Percentiles rank a stretch among this genome's conserved stretches.
phyloP scores from a whole-genome alignment of 2,888 invertebrate genomes.

The Ectemnius lituratus region DNA sequence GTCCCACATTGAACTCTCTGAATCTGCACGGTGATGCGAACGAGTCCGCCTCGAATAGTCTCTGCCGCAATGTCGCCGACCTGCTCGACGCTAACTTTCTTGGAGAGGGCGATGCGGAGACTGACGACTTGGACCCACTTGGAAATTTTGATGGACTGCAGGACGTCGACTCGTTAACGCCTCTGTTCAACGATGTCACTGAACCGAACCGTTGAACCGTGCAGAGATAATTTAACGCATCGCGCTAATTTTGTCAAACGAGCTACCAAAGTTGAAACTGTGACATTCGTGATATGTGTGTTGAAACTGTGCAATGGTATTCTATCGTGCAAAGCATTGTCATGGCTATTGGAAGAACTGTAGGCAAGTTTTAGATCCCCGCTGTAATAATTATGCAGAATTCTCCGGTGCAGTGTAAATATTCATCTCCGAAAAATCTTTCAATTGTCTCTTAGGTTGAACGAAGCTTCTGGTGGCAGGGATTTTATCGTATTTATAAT shows the following conservation, averaged over 20 bases:
- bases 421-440: neutral
- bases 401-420: neutral
- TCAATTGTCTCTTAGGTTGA: neutral
- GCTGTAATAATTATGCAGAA: constrained; percentile 23
- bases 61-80: constrained; percentile 73
- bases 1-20: constrained; percentile 72
- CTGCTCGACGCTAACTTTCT: constrained; percentile 70
- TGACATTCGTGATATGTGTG: constrained; percentile 37
- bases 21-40: constrained; percentile 66
- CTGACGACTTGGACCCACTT: constrained; percentile 72
- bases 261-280: constrained; percentile 47
- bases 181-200: constrained; percentile 75
- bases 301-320: constrained; percentile 8
- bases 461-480: constrained; percentile 1
- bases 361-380: constrained; percentile 29
- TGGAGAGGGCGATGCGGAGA: constrained; percentile 66
- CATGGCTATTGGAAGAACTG: constrained; percentile 21
- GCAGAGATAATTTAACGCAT: constrained; percentile 22
- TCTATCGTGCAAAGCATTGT: constrained; percentile 36
- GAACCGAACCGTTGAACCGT: constrained; percentile 72
- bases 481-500: neutral
- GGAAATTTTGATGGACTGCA: constrained; percentile 74
- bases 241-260: constrained; percentile 37
- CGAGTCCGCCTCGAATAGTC: constrained; percentile 55
- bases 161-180: constrained; percentile 74